These are phyloP conservation scores for Lynx canadensis DNA, from an alignment of 2,113 vertebrate species.

Conservation along the genomic window DNA sequence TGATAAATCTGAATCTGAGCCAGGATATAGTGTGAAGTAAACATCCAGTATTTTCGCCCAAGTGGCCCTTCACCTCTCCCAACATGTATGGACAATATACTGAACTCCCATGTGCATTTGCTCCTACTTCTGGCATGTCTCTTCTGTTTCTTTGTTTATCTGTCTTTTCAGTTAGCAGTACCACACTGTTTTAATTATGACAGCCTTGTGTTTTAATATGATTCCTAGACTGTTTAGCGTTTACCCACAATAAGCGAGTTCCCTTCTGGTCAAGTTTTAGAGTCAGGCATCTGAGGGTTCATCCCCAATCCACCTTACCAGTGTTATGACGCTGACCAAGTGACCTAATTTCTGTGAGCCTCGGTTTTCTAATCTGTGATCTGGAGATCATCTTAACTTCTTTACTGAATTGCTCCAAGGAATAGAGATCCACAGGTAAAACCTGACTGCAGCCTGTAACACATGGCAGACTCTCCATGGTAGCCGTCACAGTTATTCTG, in stretches of 20 bases:
- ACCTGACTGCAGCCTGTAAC: background rate
- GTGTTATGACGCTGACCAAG: background rate
- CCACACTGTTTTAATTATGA: background rate
- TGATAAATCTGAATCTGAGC: background rate
- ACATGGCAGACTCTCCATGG: background rate
- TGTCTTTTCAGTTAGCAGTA: background rate
- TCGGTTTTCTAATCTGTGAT: background rate
- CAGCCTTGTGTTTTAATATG: background rate
- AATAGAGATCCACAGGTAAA: background rate
- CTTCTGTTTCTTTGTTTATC: background rate
- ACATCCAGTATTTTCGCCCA: background rate
- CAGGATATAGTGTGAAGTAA: background rate
- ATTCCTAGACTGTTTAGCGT: background rate
- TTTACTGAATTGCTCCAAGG: background rate
- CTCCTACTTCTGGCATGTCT: background rate
- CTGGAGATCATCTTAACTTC: background rate
- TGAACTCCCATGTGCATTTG: too few species aligned
- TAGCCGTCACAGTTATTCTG: background rate
- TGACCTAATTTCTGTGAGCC: background rate
- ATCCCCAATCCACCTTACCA: background rate
- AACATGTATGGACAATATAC: too few species aligned
- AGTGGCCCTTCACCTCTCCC: background rate
- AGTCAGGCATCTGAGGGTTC: background rate
- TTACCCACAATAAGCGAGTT: background rate
- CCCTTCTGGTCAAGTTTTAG: background rate